Evolutionary conservation across 2,113 vertebrate species (phyloP).

Genomic region (Heliornis fulica): DNA sequence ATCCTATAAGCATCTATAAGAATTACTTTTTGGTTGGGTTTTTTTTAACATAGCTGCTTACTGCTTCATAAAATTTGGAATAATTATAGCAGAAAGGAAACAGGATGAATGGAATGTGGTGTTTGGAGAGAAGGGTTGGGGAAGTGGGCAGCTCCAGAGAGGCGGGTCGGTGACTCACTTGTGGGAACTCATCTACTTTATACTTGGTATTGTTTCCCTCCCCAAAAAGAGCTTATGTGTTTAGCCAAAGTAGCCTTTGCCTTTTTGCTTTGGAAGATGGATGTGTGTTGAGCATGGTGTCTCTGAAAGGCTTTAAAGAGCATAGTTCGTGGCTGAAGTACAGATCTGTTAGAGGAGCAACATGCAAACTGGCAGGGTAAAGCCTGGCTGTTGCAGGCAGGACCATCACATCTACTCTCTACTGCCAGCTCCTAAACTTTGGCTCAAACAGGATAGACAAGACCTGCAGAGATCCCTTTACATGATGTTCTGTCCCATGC

Average conservation of each 20-base stretch:
- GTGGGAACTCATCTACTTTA: neutral
- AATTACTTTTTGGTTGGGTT: too few relatives aligned
- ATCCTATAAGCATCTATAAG: neutral
- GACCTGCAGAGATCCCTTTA: neutral
- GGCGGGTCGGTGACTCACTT: neutral
- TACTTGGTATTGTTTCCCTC: neutral
- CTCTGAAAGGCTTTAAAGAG: neutral
- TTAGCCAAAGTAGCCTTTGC: neutral
- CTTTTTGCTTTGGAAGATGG: neutral
- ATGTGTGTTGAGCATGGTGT: neutral
- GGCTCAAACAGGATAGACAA: too few relatives aligned
- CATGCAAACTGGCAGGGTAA: neutral
- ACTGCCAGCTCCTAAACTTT: neutral
- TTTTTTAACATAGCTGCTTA: neutral
- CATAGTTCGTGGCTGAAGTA: neutral
- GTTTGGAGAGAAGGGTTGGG: neutral
- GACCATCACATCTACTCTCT: neutral
- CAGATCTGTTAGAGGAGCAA: too few relatives aligned
- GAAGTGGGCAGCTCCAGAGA: neutral
- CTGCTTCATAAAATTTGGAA: neutral
- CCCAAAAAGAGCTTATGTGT: fast-evolving
- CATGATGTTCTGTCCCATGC: neutral
- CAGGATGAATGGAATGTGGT: neutral
- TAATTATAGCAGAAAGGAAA: neutral
- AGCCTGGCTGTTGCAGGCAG: neutral